phyloP scores from a whole-genome alignment of 2,888 invertebrate species.

The Ephialtes manifestator region DNA sequence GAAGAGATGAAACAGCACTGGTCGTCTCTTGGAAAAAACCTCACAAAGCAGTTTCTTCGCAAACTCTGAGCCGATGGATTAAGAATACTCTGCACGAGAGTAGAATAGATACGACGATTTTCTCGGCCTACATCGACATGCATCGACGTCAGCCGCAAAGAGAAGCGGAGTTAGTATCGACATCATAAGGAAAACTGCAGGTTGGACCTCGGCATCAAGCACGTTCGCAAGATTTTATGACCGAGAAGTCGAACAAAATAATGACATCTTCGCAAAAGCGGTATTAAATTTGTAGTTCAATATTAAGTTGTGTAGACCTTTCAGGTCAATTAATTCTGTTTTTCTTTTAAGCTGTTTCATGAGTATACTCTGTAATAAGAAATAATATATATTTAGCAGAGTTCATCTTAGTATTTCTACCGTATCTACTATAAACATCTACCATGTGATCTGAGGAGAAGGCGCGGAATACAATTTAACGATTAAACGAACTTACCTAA shows the following conservation, averaged over 20 bases:
- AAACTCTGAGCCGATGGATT: conserved; percentile 71
- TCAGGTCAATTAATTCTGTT: background rate
- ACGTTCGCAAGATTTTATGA: conserved; percentile 69
- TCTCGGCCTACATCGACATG: conserved; percentile 72
- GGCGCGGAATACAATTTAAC: conserved; percentile 32
- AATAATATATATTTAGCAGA: conserved; percentile 15
- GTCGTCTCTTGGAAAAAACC: conserved; percentile 69
- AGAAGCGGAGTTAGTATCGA: conserved; percentile 67
- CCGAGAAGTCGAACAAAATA: conserved; percentile 33
- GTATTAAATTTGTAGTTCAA: conserved; percentile 27
- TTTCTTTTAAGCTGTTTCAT: too few relatives aligned
- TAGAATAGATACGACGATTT: conserved; percentile 69
- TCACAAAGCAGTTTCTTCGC: conserved; percentile 64
- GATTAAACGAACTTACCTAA: too few relatives aligned
- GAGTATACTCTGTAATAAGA: too few relatives aligned
- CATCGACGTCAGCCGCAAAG: conserved; percentile 72
- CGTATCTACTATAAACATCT: conserved; percentile 59
- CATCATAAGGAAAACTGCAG: conserved; percentile 69
- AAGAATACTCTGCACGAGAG: conserved; percentile 49
- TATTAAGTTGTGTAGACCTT: conserved; percentile 24
- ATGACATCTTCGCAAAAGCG: conserved; percentile 42
- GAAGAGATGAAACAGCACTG: conserved; percentile 41
- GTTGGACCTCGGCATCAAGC: conserved; percentile 71
- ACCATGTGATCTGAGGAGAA: conserved; percentile 59
- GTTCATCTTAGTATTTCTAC: conserved; percentile 40